Evolutionary conservation across 2,888 invertebrate genomes (phyloP).

Genomic region (Steinernema scapterisci): DNA sequence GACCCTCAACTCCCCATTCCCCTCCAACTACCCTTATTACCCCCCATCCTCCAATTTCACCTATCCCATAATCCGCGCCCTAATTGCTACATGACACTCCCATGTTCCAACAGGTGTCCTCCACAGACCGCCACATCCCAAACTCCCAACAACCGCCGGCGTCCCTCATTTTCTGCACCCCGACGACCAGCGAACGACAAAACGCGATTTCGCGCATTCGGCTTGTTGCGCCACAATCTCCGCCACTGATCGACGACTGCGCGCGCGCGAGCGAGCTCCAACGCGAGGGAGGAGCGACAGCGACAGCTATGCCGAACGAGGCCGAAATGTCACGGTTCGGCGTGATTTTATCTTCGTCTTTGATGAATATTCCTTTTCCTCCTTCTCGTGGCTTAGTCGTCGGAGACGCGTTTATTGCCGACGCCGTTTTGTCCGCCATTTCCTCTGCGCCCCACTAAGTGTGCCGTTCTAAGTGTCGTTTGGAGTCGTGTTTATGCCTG

Average conservation of each 20-base stretch:
- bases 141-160: not conserved
- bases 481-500: too few relatives aligned
- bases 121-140: too few relatives aligned
- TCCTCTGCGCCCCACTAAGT: too few relatives aligned
- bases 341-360: slow-evolving; percentile 22
- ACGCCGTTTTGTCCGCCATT: not conserved
- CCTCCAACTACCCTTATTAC: too few relatives aligned
- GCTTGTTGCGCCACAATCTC: slow-evolving; percentile 19
- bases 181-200: not conserved
- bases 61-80: too few relatives aligned
- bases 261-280: not conserved
- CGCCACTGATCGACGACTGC: not conserved
- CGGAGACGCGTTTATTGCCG: not conserved
- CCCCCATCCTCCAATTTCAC: too few relatives aligned
- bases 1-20: too few relatives aligned
- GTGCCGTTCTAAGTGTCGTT: too few relatives aligned
- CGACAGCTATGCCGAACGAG: slow-evolving; percentile 30
- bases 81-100: too few relatives aligned
- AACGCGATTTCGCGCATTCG: slow-evolving; percentile 22
- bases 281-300: slow-evolving; percentile 24
- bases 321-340: slow-evolving; percentile 26
- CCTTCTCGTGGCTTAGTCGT: not conserved
- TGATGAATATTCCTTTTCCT: slow-evolving; percentile 21
- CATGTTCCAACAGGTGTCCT: not conserved
- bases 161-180: not conserved